phyloP scores from a whole-genome alignment of 2,113 vertebrate genomes.

The Rhabdomys dilectus region DNA sequence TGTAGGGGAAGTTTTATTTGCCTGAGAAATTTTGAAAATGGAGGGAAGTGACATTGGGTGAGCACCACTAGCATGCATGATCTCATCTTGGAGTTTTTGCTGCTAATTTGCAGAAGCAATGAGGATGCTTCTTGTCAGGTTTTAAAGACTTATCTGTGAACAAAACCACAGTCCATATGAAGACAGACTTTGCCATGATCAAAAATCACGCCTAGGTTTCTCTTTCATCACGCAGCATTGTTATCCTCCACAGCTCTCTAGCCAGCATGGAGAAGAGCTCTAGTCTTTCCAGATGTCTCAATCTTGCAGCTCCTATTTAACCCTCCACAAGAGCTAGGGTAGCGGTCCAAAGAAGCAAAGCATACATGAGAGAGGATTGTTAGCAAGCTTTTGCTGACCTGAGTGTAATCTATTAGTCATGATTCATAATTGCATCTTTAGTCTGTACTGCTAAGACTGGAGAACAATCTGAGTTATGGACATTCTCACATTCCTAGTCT shows the following conservation, averaged over 20 bases:
- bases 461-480: conserved; percentile 51
- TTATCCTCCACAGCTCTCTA: background rate
- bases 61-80: background rate
- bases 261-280: background rate
- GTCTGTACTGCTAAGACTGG: background rate
- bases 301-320: background rate
- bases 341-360: conserved; percentile 33
- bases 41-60: conserved; percentile 27
- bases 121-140: background rate
- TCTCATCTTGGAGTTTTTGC: conserved; percentile 19
- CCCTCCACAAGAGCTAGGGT: background rate
- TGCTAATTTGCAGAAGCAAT: conserved; percentile 21
- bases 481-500: conserved; percentile 33
- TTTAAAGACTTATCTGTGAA: conserved; percentile 6
- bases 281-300: background rate
- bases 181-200: conserved; percentile 17
- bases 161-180: conserved; percentile 1
- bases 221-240: background rate
- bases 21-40: conserved; percentile 38
- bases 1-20: conserved; percentile 18
- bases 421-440: conserved; percentile 53
- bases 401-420: background rate
- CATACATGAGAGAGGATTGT: conserved; percentile 30
- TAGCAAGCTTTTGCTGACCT: conserved; percentile 45
- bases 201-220: background rate